These are phyloP conservation scores for Drosophila watanabei DNA, from an alignment of 1,140 invertebrate species.

Conservation along the genomic window DNA sequence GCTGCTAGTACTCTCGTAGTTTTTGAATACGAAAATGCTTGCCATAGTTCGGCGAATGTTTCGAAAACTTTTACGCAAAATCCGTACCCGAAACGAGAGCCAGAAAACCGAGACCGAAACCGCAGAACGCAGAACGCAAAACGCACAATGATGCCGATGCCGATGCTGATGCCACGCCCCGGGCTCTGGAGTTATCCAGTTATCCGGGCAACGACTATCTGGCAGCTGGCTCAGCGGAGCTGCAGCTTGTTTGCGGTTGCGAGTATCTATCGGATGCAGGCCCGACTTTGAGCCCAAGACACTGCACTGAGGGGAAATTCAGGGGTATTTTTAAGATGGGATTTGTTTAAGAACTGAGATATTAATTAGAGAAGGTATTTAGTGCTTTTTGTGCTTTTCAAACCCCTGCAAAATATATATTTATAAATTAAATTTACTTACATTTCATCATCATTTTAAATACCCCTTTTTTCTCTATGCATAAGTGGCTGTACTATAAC, in stretches of 20 bases:
- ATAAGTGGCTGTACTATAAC: not conserved
- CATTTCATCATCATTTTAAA: not conserved
- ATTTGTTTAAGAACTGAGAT: not conserved
- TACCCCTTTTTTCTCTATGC: not conserved
- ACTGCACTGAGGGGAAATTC: constrained; percentile 11
- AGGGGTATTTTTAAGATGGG: not conserved
- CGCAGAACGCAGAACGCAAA: constrained; percentile 70
- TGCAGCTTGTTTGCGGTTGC: constrained; percentile 78
- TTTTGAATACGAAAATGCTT: constrained; percentile 78
- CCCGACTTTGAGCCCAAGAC: constrained; percentile 45
- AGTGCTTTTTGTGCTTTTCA: not conserved
- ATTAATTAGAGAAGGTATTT: not conserved
- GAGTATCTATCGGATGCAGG: constrained; percentile 67
- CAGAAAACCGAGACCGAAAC: constrained; percentile 47
- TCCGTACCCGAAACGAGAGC: constrained; percentile 39
- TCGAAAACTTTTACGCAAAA: constrained; percentile 76
- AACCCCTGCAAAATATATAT: not conserved
- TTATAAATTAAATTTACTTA: not conserved
- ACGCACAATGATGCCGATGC: constrained; percentile 39
- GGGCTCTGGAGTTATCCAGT: constrained; percentile 23
- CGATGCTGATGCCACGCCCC: constrained; percentile 13
- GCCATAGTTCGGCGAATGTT: constrained; percentile 74
- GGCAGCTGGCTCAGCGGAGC: constrained; percentile 57
- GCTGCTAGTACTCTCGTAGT: constrained; percentile 42
- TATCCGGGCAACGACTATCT: constrained; percentile 24